These are phyloP conservation scores for Drosophila tsacasi DNA, from an alignment of 1,140 invertebrate genomes.

Conservation along the genomic window DNA sequence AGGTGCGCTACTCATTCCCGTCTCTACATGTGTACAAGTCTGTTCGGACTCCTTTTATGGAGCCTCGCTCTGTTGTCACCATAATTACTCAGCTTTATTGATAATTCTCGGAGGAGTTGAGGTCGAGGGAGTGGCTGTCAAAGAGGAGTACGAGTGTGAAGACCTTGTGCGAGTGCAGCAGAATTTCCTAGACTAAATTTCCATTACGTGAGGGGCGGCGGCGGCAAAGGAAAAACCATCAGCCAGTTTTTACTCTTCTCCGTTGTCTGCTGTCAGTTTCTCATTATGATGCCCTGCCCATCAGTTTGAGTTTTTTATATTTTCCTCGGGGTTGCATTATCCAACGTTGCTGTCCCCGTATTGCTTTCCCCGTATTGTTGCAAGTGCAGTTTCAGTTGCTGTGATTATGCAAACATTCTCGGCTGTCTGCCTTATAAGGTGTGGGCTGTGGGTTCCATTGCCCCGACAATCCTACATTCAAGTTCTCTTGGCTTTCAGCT, in stretches of 20 bases:
- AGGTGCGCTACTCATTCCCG: conserved; percentile 4
- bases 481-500: conserved; percentile 16
- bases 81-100: conserved; percentile 53
- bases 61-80: conserved; percentile 20
- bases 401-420: conserved; percentile 47
- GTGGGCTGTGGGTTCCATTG: conserved; percentile 20
- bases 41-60: conserved; percentile 16
- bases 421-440: conserved; percentile 18
- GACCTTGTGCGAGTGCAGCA: not conserved
- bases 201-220: conserved; percentile 22
- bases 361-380: conserved; percentile 35
- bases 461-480: not conserved
- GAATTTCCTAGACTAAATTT: conserved; percentile 10
- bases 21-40: conserved; percentile 9
- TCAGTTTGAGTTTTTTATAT: conserved; percentile 8
- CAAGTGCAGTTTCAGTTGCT: conserved; percentile 19
- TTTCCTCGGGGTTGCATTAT: conserved; percentile 26
- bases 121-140: conserved; percentile 29
- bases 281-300: conserved; percentile 32
- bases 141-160: not conserved
- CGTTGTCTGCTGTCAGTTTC: conserved; percentile 32
- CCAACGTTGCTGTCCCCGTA: conserved; percentile 19
- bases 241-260: not conserved
- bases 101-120: conserved; percentile 22
- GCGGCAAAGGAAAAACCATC: conserved; percentile 10